Percentiles rank a stretch among this genome's conserved stretches.
Conservation (phyloP, 2,113 vertebrate species). For the Sceloporus tristichus region DNA sequence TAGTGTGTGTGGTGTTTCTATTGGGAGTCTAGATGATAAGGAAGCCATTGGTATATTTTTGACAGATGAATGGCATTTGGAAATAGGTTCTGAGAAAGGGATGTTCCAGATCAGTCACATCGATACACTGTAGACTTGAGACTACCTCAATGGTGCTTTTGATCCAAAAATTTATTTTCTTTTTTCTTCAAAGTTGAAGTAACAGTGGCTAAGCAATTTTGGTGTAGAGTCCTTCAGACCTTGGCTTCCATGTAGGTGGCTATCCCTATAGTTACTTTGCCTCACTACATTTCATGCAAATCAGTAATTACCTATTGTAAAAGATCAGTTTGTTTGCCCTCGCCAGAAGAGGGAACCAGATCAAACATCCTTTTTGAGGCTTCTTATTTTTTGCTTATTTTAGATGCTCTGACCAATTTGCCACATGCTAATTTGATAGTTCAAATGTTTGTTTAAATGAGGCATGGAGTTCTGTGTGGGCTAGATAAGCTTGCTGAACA, state of each 20-base stretch:
- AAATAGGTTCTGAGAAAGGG: too few species aligned
- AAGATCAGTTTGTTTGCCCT: constrained; percentile 21
- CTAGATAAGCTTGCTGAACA: not conserved
- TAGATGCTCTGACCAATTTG: not conserved
- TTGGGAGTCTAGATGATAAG: too few species aligned
- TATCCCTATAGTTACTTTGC: constrained; percentile 7
- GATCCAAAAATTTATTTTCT: too few species aligned
- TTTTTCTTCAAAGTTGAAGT: too few species aligned
- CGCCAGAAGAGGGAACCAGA: constrained; percentile 29
- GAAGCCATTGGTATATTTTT: too few species aligned
- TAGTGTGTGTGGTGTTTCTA: too few species aligned
- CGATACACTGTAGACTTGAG: too few species aligned
- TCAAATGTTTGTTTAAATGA: not conserved
- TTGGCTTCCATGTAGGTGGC: constrained; percentile 26
- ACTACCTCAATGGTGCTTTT: too few species aligned
- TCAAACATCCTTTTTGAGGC: constrained; percentile 16
- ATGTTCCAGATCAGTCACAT: too few species aligned
- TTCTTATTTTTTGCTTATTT: constrained; percentile 7
- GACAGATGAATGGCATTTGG: too few species aligned
- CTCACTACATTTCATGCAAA: constrained; percentile 43
- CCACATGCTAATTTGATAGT: not conserved
- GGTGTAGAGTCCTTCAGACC: not conserved
- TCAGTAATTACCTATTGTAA: constrained; percentile 27
- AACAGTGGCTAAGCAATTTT: too few species aligned
- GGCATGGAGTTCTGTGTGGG: not conserved